Conservation (phyloP, 1,140 invertebrate species). For the Ctenoplectra terminalis region DNA sequence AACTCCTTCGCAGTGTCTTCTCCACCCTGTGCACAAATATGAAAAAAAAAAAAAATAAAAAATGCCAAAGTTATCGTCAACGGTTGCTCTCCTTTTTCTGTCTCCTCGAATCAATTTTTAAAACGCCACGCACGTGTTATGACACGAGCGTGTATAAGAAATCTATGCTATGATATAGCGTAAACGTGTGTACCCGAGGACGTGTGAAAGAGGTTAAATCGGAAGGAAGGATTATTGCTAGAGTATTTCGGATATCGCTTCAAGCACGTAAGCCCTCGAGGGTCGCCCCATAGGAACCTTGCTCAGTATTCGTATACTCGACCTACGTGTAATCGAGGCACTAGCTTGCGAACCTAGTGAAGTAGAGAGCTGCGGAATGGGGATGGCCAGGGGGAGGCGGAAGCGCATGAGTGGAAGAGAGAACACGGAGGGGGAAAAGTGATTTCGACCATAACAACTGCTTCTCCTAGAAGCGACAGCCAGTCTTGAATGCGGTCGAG, state of each 20-base stretch:
- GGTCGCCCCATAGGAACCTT: constrained; percentile 31
- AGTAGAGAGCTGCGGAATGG: constrained; percentile 61
- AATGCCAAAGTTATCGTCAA: too few species aligned
- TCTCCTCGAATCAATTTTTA: background rate
- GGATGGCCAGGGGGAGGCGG: constrained; percentile 6
- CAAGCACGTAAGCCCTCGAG: constrained; percentile 59
- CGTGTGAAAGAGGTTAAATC: constrained; percentile 56
- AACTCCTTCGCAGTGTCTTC: too few species aligned
- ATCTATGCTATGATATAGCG: background rate
- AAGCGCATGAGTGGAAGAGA: background rate
- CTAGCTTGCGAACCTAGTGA: constrained; percentile 55
- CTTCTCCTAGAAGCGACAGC: constrained; percentile 57
- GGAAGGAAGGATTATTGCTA: constrained; percentile 64
- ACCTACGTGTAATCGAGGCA: constrained; percentile 61
- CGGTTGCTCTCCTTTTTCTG: background rate
- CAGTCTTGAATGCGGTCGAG: constrained; percentile 57
- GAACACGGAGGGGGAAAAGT: constrained; percentile 53
- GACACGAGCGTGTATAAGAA: background rate
- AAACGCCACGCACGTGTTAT: background rate
- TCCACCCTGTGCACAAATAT: too few species aligned
- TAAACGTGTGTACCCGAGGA: constrained; percentile 26
- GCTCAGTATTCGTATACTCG: constrained; percentile 17
- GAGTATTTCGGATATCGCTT: constrained; percentile 64
- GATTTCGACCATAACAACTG: constrained; percentile 70
- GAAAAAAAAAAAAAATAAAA: too few species aligned